A percentile compares a stretch with the other conserved stretches of the same genome.
Evolutionary conservation across 2,797 vertebrate species (phyloP).

Genomic region (Euthynnus affinis): DNA sequence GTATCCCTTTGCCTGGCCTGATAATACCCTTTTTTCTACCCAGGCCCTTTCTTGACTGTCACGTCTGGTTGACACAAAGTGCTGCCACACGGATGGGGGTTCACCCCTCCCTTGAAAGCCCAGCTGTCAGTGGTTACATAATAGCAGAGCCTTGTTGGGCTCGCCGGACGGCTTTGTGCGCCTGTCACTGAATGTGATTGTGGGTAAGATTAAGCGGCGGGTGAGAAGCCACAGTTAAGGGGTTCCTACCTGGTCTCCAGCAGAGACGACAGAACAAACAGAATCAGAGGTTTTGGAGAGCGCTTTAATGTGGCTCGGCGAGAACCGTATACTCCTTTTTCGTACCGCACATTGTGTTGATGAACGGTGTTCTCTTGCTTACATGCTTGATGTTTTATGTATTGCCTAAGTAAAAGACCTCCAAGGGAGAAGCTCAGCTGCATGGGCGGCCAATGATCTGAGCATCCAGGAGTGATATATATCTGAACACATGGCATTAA

Average conservation of each 20-base stretch:
- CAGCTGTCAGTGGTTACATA: constrained; percentile 90
- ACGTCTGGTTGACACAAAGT: constrained; percentile 85
- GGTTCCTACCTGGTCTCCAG: constrained; percentile 86
- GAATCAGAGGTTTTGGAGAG: constrained; percentile 66
- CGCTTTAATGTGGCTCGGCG: constrained; percentile 67
- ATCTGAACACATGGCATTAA: constrained; percentile 43
- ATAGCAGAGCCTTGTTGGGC: constrained; percentile 86
- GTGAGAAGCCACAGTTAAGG: constrained; percentile 81
- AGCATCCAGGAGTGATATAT: constrained; percentile 40
- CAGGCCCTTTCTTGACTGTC: constrained; percentile 78
- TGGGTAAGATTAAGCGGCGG: constrained; percentile 86
- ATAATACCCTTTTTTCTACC: constrained; percentile 73
- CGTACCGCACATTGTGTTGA: constrained; percentile 64
- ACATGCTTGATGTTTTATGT: constrained; percentile 69
- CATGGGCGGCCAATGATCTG: constrained; percentile 38
- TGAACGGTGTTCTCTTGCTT: constrained; percentile 56
- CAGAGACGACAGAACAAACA: constrained; percentile 77
- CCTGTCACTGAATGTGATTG: constrained; percentile 86
- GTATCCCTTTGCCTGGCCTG: constrained; percentile 61
- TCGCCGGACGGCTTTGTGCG: constrained; percentile 84
- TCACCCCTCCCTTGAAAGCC: constrained; percentile 83
- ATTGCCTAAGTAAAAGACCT: constrained; percentile 66
- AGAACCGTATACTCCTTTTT: constrained; percentile 62
- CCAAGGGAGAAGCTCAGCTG: constrained; percentile 50
- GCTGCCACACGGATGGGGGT: constrained; percentile 83